Base-by-base conservation (phyloP, 1,140 invertebrate genomes). In the Catajapyx aquilonaris region DNA sequence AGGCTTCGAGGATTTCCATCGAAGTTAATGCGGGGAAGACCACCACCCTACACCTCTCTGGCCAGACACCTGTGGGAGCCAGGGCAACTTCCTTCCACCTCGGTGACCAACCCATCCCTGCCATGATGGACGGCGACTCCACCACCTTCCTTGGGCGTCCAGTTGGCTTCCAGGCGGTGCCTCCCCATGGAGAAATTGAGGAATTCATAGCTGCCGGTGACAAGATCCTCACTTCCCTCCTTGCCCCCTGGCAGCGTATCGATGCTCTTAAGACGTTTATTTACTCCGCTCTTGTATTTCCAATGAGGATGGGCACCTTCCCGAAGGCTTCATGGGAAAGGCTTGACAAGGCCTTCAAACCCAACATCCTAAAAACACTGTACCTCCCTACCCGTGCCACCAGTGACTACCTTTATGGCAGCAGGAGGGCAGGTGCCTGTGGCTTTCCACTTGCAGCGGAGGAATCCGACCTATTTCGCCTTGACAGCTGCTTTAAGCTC, bases 201-300 rank as follows among this genome's bases (percentile, higher is more conserved):
- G 28, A 20, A 5, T 39, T 30, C 28, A 38, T 38, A 11, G 11
- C 25, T 15, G 3, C 15, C 3, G 30, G 18, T 15, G 18, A 3
- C 18, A 7, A 31, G 30, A n/a, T n/a, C n/a, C n/a, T n/a, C n/a
- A n/a, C n/a, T n/a, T n/a, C n/a, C 46, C 47, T n/a, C n/a, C n/a
- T n/a, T n/a, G n/a, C n/a, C n/a, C n/a, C n/a, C n/a, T n/a, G n/a
- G n/a, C n/a, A n/a, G 31, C 44, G 42, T 18, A 32, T 47, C 9
- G 46, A 46, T 20, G 45, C 45, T 11, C 17, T 45, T 5, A 45
- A 42, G 19, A 48, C 46, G 5, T 46, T 46, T 30, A 18, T 46
- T 15, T 22, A 45, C 17, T 32, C n/a, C n/a, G n/a, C n/a, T n/a
- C n/a, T n/a, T n/a, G n/a, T n/a, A n/a, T n/a, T n/a, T n/a, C n/a